Evolutionary conservation across 2,113 vertebrate genomes (phyloP), one percentile per base, ranked within the genome.

Genomic region (Corythaixoides concolor): DNA sequence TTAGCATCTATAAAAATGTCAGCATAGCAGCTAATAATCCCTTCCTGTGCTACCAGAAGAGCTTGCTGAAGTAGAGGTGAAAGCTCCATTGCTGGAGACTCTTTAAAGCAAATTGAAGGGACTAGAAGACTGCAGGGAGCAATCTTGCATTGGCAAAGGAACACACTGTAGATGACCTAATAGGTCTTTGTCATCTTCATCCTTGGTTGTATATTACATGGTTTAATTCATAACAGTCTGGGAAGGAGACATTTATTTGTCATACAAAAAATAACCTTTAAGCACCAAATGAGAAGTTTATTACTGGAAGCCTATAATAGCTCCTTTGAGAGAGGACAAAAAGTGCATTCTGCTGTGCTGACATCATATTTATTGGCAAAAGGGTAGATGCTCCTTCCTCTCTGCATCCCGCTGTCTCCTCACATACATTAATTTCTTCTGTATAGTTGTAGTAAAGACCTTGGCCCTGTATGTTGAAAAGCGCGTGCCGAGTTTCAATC

Each of bases 221-320:
- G 47, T 89, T 90, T 83, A 55, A 73, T 88, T 92, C 60, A 70
- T 85, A 67, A 75, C 64, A 79, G 68, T 63, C 78, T 94, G 49
- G 26, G 35, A 88, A 91, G 53, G 50, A 92, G 76, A 70, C 60
- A 45, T 85, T 95, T 96, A 82, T 84, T 91, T 92, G 66, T 83
- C 79, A 52, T 53, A 85, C 33, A 77, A 78, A 96, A 94, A 90
- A 58, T 70, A 90, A 59, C 58, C 39, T 93, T 95, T 92, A 95
- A 68, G 18, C 55, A 77, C 55, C 50, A 53, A 95, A 89, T 84
- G 60, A 91, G 75, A 92, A 81, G 70, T 94, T 94, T 92, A 47
- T 89, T 92, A 75, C 67, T 75, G 50, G 47, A 87, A 89, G 73
- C 75, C 56, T 19, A 2, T 62, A 88, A 85, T 9, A 78, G 52